Conservation (phyloP, 2,113 vertebrate genomes). For the Vulpes lagopus region DNA sequence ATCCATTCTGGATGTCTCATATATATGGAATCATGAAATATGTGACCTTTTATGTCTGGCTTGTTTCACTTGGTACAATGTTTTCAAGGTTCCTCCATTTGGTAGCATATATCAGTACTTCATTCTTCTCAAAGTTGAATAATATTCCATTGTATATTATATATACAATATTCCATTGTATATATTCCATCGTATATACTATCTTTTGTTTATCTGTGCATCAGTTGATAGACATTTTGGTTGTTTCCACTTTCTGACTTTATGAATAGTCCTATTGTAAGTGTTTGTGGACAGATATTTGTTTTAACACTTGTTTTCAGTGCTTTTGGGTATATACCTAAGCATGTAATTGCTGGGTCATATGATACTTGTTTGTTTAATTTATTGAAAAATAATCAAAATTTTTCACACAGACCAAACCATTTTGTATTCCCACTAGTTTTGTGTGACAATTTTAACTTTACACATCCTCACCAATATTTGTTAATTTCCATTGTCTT, state of each 20-base stretch:
- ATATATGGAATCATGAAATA: neutral
- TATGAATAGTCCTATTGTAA: neutral
- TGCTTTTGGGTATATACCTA: neutral
- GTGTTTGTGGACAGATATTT: neutral
- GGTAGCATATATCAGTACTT: neutral
- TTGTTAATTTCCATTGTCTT: neutral
- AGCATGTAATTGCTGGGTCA: neutral
- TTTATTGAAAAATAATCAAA: neutral
- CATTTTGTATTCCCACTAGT: neutral
- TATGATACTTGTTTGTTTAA: neutral
- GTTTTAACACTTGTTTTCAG: neutral
- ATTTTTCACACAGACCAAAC: neutral
- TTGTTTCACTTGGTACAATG: neutral
- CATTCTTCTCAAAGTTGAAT: neutral
- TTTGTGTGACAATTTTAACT: neutral
- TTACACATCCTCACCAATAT: neutral
- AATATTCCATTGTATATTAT: neutral
- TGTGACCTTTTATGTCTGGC: neutral
- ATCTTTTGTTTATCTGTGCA: neutral
- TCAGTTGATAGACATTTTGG: neutral
- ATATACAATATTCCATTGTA: neutral
- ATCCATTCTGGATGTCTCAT: neutral
- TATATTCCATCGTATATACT: neutral
- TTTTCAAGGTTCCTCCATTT: neutral
- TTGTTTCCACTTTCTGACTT: neutral